A percentile compares a stretch with the other conserved stretches of the same genome.
These are phyloP conservation scores for Cololabis saira DNA, from an alignment of 2,113 vertebrate species.

Conservation along the genomic window DNA sequence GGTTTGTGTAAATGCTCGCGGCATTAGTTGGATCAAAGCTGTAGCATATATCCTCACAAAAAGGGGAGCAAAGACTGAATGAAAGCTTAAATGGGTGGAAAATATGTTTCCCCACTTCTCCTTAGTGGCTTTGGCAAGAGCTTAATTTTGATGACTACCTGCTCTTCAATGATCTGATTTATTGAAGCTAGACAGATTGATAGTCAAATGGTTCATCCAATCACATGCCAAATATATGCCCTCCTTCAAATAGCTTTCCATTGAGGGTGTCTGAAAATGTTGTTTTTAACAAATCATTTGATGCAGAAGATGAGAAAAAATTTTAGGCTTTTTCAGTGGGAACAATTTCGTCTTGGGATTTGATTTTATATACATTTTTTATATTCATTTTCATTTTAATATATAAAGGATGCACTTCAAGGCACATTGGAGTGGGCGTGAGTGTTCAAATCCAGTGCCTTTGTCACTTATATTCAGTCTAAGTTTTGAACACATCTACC, in stretches of 20 bases:
- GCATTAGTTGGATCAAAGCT: too few relatives aligned
- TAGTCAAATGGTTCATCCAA: neutral
- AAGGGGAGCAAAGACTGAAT: neutral
- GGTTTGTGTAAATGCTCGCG: too few relatives aligned
- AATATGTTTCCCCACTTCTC: neutral
- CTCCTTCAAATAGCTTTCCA: neutral
- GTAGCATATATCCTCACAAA: neutral
- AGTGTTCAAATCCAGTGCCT: too few relatives aligned
- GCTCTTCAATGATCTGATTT: neutral
- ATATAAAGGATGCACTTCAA: too few relatives aligned
- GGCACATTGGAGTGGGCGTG: too few relatives aligned
- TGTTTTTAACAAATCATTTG: too few relatives aligned
- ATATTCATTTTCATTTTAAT: too few relatives aligned
- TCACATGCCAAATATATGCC: neutral
- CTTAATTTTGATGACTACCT: neutral
- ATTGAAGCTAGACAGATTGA: neutral
- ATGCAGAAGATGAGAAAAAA: neutral
- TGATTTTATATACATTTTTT: neutral
- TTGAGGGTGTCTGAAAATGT: neutral
- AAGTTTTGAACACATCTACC: conserved; percentile 22
- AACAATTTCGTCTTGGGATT: neutral
- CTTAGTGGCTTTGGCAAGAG: neutral
- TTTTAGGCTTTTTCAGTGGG: neutral
- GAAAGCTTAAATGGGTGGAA: neutral
- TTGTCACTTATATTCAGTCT: neutral